Evolutionary conservation across 2,113 vertebrate species (phyloP), one percentile per base, ranked within the genome.

Genomic region (Gallinago undulata): DNA sequence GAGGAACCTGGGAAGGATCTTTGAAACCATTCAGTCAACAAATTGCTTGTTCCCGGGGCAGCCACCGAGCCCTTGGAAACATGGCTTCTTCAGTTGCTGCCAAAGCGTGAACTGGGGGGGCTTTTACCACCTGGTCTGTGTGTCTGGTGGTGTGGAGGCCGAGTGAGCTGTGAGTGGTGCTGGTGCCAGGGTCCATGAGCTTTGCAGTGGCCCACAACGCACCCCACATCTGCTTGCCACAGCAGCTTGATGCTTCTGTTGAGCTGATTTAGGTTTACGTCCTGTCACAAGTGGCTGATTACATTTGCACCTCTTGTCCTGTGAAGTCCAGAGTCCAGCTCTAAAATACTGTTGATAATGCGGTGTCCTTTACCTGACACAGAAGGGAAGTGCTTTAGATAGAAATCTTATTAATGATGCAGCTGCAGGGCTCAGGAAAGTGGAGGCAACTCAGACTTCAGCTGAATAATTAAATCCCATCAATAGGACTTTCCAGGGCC

Each of bases 391-490:
- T 74, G 48, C 76, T 93, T 91, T 84, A 91, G 55, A 84, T 67
- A 93, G 87, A 91, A 80, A 86, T 68, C 86, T 92, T 88, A 92
- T 90, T 94, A 92, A 92, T 88, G 80, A 95, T 95, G 79, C 96
- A 95, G 67, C 45, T 92, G 83, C 89, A 72, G 57, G n/a, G 75
- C 86, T 88, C 82, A 43, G 53, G 88, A 76, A 92, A 96, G 93
- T 86, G 72, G 30, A 94, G 48, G 59, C 59, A 86, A 16, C 75
- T 94, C 72, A 69, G 68, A 73, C 55, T 90, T 86, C 91, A 92
- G 67, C 86, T 96, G 59, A 96, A 96, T 95, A 95, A 96, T 96
- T 94, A 69, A 95, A 95, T 62, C 48, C 45, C 76, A 92, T 84
- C 80, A 73, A 53, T 66, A 94, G 37, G 67, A 76, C 59, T 80